These are phyloP conservation scores for Cherax quadricarinatus DNA, from an alignment of 1,140 invertebrate species.

Conservation along the genomic window DNA sequence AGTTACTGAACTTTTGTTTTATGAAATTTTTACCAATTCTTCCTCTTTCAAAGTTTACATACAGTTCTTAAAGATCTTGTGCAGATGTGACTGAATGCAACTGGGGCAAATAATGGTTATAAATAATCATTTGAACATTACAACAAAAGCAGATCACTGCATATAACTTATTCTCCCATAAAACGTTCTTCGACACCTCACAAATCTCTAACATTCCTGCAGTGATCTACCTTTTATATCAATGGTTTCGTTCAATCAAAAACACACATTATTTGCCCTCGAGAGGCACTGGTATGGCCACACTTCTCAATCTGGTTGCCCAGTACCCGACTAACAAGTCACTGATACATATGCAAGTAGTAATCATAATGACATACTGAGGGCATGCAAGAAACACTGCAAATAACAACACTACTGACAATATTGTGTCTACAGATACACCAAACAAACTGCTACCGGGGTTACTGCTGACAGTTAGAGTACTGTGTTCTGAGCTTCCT, in stretches of 20 bases:
- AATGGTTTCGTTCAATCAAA: neutral
- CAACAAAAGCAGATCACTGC: neutral
- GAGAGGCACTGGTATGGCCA: neutral
- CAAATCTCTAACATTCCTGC: neutral
- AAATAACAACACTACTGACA: slow-evolving; percentile 67
- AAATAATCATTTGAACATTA: neutral
- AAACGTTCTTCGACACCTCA: neutral
- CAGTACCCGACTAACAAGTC: slow-evolving; percentile 45
- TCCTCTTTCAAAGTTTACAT: too few relatives aligned
- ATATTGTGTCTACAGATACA: slow-evolving; percentile 66
- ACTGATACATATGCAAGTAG: slow-evolving; percentile 50
- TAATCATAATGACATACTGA: slow-evolving; percentile 51
- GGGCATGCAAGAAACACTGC: slow-evolving; percentile 71
- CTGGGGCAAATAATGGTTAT: neutral
- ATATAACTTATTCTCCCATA: neutral
- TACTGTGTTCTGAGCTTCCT: slow-evolving; percentile 30
- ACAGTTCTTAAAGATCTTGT: neutral
- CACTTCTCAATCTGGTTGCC: slow-evolving; percentile 1
- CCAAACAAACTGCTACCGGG: slow-evolving; percentile 67
- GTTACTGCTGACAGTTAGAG: slow-evolving; percentile 10
- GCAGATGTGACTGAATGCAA: neutral
- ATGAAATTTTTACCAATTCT: too few relatives aligned
- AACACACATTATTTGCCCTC: neutral
- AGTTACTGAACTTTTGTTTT: too few relatives aligned
- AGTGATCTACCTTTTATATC: neutral